phyloP scores from a whole-genome alignment of 2,797 vertebrate species.

The Danio albolineatus region DNA sequence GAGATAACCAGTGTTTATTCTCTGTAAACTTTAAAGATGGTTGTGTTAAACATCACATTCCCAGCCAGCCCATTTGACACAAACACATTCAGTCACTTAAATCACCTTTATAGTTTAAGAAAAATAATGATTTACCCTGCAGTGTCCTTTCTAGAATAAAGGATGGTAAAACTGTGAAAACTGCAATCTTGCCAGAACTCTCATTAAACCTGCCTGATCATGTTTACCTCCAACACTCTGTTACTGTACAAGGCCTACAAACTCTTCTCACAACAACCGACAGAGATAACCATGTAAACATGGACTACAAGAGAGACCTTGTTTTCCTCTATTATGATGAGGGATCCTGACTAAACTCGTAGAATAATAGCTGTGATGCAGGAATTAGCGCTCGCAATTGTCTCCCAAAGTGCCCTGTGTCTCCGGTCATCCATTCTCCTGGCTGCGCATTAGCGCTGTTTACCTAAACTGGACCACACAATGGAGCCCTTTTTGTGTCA shows the following conservation, averaged over 20 bases:
- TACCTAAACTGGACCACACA: slow-evolving; percentile 68
- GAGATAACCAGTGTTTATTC: no score
- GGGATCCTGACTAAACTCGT: slow-evolving; percentile 24
- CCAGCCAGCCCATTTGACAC: not conserved
- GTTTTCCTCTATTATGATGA: slow-evolving; percentile 36
- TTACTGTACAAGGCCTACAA: slow-evolving; percentile 21
- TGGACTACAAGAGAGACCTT: slow-evolving; percentile 10
- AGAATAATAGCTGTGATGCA: slow-evolving; percentile 22
- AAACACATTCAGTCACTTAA: no score
- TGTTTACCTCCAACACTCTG: slow-evolving; percentile 21
- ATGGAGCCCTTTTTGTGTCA: slow-evolving; percentile 65
- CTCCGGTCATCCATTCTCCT: slow-evolving; percentile 59
- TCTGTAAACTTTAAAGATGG: no score
- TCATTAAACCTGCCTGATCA: slow-evolving; percentile 28
- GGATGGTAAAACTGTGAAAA: not conserved
- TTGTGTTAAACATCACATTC: not conserved
- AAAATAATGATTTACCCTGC: not conserved
- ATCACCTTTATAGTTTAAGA: slow-evolving; percentile 3
- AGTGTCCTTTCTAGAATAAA: not conserved
- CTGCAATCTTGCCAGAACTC: not conserved
- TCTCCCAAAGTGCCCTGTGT: slow-evolving; percentile 27
- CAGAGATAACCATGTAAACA: slow-evolving; percentile 32
- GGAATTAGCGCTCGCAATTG: slow-evolving; percentile 27
- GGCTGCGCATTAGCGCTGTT: slow-evolving; percentile 66
- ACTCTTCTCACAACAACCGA: slow-evolving; percentile 8